Evolutionary conservation across 2,888 invertebrate species (phyloP), one percentile per base, ranked within the genome.

Genomic region (Girardia tigrina): DNA sequence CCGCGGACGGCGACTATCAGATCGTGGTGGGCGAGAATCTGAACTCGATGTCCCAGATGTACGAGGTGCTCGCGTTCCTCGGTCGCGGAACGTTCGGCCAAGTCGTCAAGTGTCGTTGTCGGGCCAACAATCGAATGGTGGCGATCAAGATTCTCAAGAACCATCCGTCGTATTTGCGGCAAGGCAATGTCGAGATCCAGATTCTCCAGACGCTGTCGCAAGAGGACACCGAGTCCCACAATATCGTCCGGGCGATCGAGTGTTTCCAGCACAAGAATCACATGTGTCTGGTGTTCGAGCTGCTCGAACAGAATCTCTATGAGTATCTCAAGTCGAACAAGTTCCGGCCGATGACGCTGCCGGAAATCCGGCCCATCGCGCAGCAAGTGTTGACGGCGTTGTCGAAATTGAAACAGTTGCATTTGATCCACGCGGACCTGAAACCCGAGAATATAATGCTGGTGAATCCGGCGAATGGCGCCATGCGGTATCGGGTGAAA

Each of bases 391-490:
- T 90, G 80, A 89, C 89, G 77, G 90, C 90, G 77, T 86, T 90
- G 81, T 85, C 88, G 79, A 89, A 93, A 86, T 88, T 92, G 78
- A 93, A 92, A 90, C 94, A 95, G 90, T 88, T 99, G 83, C 97
- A 97, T 79, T 88, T 99, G 82, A 99, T 99, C 84, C 98, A 99
- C 87, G 98, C 98, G 78, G 98, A 99, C 86, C 87, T 99, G 82
- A 98, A 99, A 86, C 98, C 98, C 23, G 98, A 99, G 87, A 99
- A 99, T 86, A 99, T 99, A 84, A 99, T 99, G 98, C 86, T 99
- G 85, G 97, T 98, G 80, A 94, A 95, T 85, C 98, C 98, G 0
- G 27, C 42, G 27, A 77, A 76, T 23, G 74, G 74, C 0, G 36
- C 29, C 20, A 36, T 42, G 20, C 36, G 72, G 28, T 99, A 95